phyloP scores from a whole-genome alignment of 2,888 invertebrate species.

The Podotricha telesiphe region DNA sequence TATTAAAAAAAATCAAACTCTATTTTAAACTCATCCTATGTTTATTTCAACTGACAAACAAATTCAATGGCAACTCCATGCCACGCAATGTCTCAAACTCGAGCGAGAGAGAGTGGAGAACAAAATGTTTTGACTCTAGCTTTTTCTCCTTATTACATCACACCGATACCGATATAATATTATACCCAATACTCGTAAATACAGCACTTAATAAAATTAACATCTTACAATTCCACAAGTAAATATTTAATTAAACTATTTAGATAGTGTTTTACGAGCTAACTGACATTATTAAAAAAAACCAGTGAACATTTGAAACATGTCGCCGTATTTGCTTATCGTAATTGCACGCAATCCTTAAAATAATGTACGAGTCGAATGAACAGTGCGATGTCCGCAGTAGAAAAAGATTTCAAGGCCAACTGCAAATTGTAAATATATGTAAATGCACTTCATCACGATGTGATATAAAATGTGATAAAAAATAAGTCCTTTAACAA shows the following conservation, averaged over 20 bases:
- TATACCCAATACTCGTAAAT: neutral
- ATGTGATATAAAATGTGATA: conserved; percentile 35
- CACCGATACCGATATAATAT: neutral
- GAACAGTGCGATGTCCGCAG: conserved; percentile 46
- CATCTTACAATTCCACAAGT: conserved; percentile 1
- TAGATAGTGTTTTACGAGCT: conserved; percentile 21
- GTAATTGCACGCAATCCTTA: conserved; percentile 42
- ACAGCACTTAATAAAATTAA: conserved; percentile 27
- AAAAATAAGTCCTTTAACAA: conserved; percentile 32
- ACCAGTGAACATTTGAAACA: conserved; percentile 29
- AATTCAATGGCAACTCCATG: no score
- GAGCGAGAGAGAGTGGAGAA: no score
- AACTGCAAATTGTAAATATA: conserved; percentile 45
- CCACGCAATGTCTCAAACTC: no score
- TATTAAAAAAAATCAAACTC: no score
- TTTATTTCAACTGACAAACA: no score
- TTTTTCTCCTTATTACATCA: neutral
- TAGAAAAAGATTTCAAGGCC: conserved; percentile 56
- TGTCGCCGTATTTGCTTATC: conserved; percentile 45
- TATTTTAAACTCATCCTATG: no score
- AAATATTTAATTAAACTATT: conserved; percentile 18
- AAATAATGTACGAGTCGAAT: conserved; percentile 35
- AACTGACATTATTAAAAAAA: conserved; percentile 23
- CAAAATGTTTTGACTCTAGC: no score
- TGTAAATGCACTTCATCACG: conserved; percentile 35